Evolutionary conservation across 2,797 vertebrate species (phyloP), one percentile per base, ranked within the genome.

Genomic region (Stomatorhinus walkeri): DNA sequence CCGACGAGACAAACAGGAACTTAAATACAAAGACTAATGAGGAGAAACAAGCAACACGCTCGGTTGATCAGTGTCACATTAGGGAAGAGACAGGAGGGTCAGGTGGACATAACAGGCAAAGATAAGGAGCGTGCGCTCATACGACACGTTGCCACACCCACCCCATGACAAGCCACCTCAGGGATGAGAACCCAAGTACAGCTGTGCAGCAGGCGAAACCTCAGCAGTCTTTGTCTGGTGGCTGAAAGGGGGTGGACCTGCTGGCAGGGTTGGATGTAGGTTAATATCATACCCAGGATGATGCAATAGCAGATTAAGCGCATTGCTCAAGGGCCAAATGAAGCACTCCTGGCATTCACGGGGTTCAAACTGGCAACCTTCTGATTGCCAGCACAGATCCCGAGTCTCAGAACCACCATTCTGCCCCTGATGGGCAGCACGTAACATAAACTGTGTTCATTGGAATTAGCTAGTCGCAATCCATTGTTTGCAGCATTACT

Each of bases 401-500:
- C 8, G 8, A 24, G n/a, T 61, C 22, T 3, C 1, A 7, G 59
- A 24, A 1, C 59, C 56, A 59, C 54, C 54, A 59, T 2, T 59
- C 19, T n/a, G 4, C 19, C 54, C 54, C 54, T n/a, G 19, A n/a
- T 56, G 22, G 59, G 59, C 22, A 1, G 22, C 8, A 64, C 1
- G 1, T 32, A 14, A 68, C 64, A 24, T 72, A 16, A 79, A 40
- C 72, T 46, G 76, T 9, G 36, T 81, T 64, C 16, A 52, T 22
- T 49, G 46, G 49, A 24, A 85, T 85, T 49, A 5, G 46, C 48
- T 19, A 51, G 46, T 48, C 36, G 14, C 88, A 89, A 91, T 87
- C 84, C 89, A 72, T 83, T 94, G 92, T 94, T 95, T 94, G 91
- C 92, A 93, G 91, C 89, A 91, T 89, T 90, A 89, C 90, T 91